Base-by-base conservation (phyloP, 2,797 vertebrate genomes). In the Brachymystax lenok region DNA sequence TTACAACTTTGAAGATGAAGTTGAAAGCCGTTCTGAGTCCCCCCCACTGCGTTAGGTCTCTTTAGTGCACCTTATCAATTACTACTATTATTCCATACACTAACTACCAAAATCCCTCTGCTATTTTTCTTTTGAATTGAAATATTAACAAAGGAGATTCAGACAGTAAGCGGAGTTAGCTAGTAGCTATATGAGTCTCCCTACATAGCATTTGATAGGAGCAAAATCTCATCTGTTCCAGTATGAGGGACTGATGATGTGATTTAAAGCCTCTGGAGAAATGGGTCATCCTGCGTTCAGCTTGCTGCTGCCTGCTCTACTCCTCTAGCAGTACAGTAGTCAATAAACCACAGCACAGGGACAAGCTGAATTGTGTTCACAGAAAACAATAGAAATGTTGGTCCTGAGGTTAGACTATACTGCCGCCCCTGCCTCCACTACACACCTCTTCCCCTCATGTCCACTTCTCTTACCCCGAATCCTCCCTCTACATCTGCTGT, bases 201-300 rank as follows among this genome's bases (percentile, higher is more conserved):
- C 19, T 40, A 1, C 54, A n/a, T 35, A 12, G 28, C 21, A 40
- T 28, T 24, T 80, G 86, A 90, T 79, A 86, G 81, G 83, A 91
- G 80, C 86, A 88, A 91, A 91, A 91, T 90, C 88, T 91, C 90
- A 91, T 93, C 87, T 90, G 85, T 91, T 92, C 91, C 87, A 87
- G 87, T 88, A 88, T 56, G 83, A 88, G 76, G 82, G 80, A 88
- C 92, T 92, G 92, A 94, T 94, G 90, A 93, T 93, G 93, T 91
- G 92, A 93, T 93, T 82, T 86, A 80, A 80, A 88, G 89, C 92
- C 93, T 90, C 88, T 1, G 84, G 92, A 92, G 93, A 94, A 90
- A 93, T 85, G 91, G 93, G 92, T 92, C 92, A 94, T 91, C 80
- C 85, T 79, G 88, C 88, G 90, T 93, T 93, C 91, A 92, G 89